A percentile compares a stretch with the other conserved stretches of the same genome.
phyloP scores from a whole-genome alignment of 2,113 vertebrate genomes.

The Egretta garzetta region DNA sequence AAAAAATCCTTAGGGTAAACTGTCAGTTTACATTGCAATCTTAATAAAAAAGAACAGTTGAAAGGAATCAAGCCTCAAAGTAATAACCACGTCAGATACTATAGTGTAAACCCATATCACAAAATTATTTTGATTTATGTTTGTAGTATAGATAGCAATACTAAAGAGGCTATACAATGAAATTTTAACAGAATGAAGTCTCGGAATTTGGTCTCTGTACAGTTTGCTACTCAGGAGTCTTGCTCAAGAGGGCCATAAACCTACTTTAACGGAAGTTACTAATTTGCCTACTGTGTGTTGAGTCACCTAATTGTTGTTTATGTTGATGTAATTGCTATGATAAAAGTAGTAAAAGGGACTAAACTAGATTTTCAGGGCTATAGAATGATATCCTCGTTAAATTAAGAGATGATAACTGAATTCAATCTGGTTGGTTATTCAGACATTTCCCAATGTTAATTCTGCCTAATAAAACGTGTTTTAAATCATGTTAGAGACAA shows the following conservation, averaged over 20 bases:
- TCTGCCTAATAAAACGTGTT: constrained; percentile 18
- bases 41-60: constrained; percentile 54
- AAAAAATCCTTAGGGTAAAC: constrained; percentile 15
- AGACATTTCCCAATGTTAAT: constrained; percentile 15
- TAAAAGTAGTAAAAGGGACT: constrained; percentile 44
- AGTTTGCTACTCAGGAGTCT: constrained; percentile 47
- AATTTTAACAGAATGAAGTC: constrained; percentile 32
- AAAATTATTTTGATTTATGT: constrained; percentile 73
- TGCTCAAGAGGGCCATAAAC: constrained; percentile 68
- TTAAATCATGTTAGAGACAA: not conserved
- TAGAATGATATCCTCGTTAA: constrained; percentile 32
- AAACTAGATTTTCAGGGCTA: constrained; percentile 47
- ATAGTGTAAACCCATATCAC: constrained; percentile 41
- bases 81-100: constrained; percentile 46
- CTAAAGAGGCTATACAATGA: constrained; percentile 17
- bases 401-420: constrained; percentile 51
- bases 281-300: constrained; percentile 71
- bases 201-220: constrained; percentile 47
- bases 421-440: constrained; percentile 44
- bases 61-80: constrained; percentile 30
- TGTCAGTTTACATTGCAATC: constrained; percentile 57
- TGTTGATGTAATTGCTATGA: constrained; percentile 62
- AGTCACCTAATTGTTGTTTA: constrained; percentile 77
- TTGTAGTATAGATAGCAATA: constrained; percentile 41
- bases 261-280: constrained; percentile 69